These are phyloP conservation scores for Anthrax anthrax DNA, from an alignment of 2,888 invertebrate species.

Conservation along the genomic window DNA sequence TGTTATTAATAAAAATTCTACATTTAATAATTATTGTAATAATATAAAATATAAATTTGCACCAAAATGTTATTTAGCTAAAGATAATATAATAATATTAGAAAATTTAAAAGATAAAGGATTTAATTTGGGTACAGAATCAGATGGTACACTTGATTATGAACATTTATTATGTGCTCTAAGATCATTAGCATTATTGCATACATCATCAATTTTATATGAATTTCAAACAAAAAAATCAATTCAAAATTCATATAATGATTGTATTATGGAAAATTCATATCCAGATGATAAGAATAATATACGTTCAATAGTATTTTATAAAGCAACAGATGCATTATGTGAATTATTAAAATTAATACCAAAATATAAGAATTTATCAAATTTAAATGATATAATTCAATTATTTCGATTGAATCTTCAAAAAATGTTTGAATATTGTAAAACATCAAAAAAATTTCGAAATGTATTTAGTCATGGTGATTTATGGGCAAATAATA, in stretches of 20 bases:
- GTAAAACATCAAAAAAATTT: constrained; percentile 25
- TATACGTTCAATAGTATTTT: constrained; percentile 21
- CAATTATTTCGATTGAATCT: constrained; percentile 19
- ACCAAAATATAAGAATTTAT: constrained; percentile 22
- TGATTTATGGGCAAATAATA: constrained; percentile 37
- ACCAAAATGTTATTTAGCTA: constrained; percentile 32
- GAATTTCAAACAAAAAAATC: constrained; percentile 20
- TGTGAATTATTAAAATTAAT: constrained; percentile 23
- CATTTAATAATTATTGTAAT: too few relatives aligned
- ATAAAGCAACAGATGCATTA: constrained; percentile 22
- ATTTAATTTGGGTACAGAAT: constrained; percentile 22
- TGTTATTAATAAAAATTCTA: constrained; percentile 16
- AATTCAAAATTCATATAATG: constrained; percentile 20
- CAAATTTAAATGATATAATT: constrained; percentile 19
- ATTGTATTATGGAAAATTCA: constrained; percentile 28
- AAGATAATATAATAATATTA: constrained; percentile 31
- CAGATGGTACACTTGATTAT: constrained; percentile 26
- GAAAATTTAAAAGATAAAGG: constrained; percentile 32
- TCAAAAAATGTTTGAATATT: constrained; percentile 23
- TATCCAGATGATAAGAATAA: constrained; percentile 22
- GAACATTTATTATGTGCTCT: constrained; percentile 32
- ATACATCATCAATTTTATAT: constrained; percentile 34
- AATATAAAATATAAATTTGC: constrained; percentile 20
- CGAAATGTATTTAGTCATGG: constrained; percentile 35
- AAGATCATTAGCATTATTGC: constrained; percentile 31